phyloP scores from a whole-genome alignment of 2,113 vertebrate genomes.

The Turnix velox region DNA sequence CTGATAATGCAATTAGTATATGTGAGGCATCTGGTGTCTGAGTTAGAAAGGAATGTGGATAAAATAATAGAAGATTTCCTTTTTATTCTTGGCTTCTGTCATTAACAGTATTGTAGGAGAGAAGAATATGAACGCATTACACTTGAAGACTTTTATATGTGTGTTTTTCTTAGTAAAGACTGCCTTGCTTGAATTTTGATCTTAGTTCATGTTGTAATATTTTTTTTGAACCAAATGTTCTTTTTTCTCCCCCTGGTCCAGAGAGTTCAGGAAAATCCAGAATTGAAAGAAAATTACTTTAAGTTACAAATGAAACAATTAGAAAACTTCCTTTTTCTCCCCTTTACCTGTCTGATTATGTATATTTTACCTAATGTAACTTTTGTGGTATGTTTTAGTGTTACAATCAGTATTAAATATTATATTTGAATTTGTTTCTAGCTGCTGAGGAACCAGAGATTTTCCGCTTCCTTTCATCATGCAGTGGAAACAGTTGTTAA shows the following conservation, averaged over 20 bases:
- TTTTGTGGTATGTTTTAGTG: not conserved
- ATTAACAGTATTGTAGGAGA: not conserved
- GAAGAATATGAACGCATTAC: not conserved
- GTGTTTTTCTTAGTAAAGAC: not conserved
- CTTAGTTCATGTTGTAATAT: not conserved
- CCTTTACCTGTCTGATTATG: not conserved
- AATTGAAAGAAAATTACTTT: not conserved
- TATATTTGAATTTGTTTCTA: slow-evolving; percentile 52
- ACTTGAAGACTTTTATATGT: not conserved
- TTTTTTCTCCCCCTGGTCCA: not conserved
- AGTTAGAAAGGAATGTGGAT: not conserved
- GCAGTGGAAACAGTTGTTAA: slow-evolving; percentile 95
- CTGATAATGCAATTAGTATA: not conserved
- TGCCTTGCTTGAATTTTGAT: not conserved
- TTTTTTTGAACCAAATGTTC: not conserved
- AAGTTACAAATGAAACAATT: not conserved
- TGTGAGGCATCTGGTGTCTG: not conserved
- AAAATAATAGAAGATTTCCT: not conserved
- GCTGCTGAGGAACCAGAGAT: slow-evolving; percentile 94
- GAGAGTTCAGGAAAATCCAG: not conserved
- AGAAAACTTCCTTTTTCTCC: not conserved
- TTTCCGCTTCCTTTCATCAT: slow-evolving; percentile 92
- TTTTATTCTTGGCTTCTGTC: not conserved
- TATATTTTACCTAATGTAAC: not conserved
- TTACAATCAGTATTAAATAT: not conserved